Evolutionary conservation across 2,888 invertebrate species (phyloP).

Genomic region (Microplitis manilae): DNA sequence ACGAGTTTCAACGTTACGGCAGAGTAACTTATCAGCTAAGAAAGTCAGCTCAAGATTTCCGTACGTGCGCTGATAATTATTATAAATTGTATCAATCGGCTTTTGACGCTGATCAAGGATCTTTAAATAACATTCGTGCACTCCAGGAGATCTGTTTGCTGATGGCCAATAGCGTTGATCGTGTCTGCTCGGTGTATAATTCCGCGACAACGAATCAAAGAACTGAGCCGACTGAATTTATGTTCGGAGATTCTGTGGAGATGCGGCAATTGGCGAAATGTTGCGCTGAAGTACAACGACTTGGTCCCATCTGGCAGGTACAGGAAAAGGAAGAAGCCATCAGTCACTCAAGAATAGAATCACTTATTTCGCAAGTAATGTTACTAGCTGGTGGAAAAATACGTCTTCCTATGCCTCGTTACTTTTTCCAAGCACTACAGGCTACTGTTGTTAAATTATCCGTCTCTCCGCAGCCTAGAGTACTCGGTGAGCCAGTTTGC

Average conservation of each 20-base stretch:
- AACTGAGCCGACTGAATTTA: conserved; percentile 58
- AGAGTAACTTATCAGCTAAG: conserved; percentile 83
- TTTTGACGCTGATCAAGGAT: conserved; percentile 88
- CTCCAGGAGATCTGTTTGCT: conserved; percentile 86
- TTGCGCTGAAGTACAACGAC: conserved; percentile 63
- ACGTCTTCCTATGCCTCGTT: conserved; percentile 79
- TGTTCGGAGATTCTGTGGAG: conserved; percentile 66
- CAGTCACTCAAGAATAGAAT: conserved; percentile 71
- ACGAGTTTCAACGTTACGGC: conserved; percentile 85
- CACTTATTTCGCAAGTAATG: conserved; percentile 76
- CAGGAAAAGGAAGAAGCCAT: conserved; percentile 67
- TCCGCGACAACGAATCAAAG: conserved; percentile 58
- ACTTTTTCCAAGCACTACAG: conserved; percentile 89
- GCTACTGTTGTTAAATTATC: conserved; percentile 86
- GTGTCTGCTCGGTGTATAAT: conserved; percentile 74
- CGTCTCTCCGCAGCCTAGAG: conserved; percentile 85
- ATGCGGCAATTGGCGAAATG: conserved; percentile 67
- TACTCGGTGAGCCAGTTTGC: conserved; percentile 86
- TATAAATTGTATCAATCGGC: conserved; percentile 86
- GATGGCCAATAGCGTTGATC: conserved; percentile 83
- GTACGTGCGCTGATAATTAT: conserved; percentile 81
- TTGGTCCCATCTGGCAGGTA: conserved; percentile 68
- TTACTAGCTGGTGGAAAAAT: conserved; percentile 73
- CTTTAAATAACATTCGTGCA: conserved; percentile 78
- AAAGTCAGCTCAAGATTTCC: conserved; percentile 83